Evolutionary conservation across 37 sponge, comb jelly and placozoan species (phyloP).

Genomic region (Lycopodina hypogea): DNA sequence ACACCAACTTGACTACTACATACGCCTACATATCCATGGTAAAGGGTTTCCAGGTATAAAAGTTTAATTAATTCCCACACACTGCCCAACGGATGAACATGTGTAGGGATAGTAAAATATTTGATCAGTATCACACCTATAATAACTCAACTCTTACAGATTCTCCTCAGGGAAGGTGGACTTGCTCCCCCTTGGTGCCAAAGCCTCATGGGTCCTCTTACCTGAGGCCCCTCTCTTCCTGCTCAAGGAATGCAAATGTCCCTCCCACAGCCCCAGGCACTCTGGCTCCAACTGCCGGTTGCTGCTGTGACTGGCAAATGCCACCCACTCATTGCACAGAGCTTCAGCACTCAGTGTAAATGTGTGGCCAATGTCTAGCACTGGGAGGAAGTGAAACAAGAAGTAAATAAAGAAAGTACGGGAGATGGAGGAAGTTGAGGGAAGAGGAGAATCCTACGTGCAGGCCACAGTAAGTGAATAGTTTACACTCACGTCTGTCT

Average conservation of each 20-base stretch:
- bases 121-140: no score
- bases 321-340: conserved; percentile 40
- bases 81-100: no score
- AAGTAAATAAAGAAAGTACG: neutral
- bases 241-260: neutral
- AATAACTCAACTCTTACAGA: neutral
- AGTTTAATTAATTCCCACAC: no score
- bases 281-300: conserved; percentile 18
- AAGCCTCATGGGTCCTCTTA: no score
- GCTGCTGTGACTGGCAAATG: conserved; percentile 19
- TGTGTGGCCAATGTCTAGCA: conserved; percentile 10
- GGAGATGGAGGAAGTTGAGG: neutral
- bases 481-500: conserved; percentile 13
- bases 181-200: neutral
- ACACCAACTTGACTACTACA: no score
- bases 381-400: neutral
- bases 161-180: neutral
- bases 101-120: no score
- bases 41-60: no score
- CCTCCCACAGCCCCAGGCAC: conserved; percentile 18
- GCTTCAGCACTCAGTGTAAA: neutral
- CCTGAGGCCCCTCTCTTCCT: neutral
- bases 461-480: no score
- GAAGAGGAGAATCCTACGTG: neutral
- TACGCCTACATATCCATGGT: no score